Base-by-base conservation (phyloP, 2,888 invertebrate species). In the Drosophila kanekoi region DNA sequence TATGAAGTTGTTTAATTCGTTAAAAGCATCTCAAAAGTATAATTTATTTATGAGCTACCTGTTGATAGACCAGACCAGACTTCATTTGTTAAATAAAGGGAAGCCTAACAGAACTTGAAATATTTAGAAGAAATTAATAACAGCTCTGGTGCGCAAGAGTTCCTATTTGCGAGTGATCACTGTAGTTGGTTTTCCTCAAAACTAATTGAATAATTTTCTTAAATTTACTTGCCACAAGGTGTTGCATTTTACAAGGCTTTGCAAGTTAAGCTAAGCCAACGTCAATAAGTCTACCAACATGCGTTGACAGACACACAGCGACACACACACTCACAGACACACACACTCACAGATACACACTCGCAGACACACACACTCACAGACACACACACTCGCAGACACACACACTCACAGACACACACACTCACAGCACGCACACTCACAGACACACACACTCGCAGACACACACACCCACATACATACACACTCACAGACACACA, bases 261-360 rank as follows among this genome's bases (percentile, higher is more conserved):
- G 4, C 32, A 10, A 51, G 49, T 44, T 53, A 9, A 18, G 65
- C 20, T 28, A 47, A 48, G 13, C 47, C 43, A 35, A 23, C 56
- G 13, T 14, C 11, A 43, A 66, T 37, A 59, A 16, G 33, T 49
- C 38, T 20, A 0, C 14, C n/a, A 51, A 47, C 13, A 28, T 48
- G 48, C 37, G 35, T 49, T 23, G 6, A 16, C 43, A 68, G 18
- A 33, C 51, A 32, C 18, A 40, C 16, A 8, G 8, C 8, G 28
- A 28, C 33, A 33, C 1, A 3, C 45, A 38, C n/a, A 43, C 4
- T 18, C 45, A 38, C n/a, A 43, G 18, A 18, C 45, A 20, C 47
- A 43, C 49, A 32, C 23, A 40, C 20, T 18, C 33, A 32, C 28
- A 52, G 54, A 48, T n/a, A 14, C 32, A 52, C 48, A 33, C 20